Evolutionary conservation across 2,113 vertebrate species (phyloP), one percentile per base, ranked within the genome.

Genomic region (Nansenia antarctica): DNA sequence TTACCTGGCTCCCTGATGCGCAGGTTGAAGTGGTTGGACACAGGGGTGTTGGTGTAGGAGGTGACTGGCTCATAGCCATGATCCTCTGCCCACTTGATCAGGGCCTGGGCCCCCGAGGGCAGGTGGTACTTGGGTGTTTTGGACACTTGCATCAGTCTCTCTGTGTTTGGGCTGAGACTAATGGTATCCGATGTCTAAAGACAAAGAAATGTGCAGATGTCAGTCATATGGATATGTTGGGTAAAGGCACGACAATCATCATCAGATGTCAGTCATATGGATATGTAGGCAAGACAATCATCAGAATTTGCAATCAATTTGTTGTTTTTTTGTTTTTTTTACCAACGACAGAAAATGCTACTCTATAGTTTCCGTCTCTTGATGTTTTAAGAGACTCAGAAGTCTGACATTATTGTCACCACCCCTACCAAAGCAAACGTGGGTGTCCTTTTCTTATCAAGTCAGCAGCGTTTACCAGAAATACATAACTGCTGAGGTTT

Each of bases 1-100:
- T 88, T 90, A 98, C 97, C 96, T 83, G 76, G 85, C 79, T 95
- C 92, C 89, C 92, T 88, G 42, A 98, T 92, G 5, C 86, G 85
- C 69, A 99, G 85, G 59, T 91, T 92, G 83, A 99, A 98, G 81
- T 92, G 90, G 83, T 98, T 98, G 7, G 98, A 96, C 72, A 96
- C 83, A 1, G 92, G 89, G 9, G 95, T 96, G 89, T 83, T 87
- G 47, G 96, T 99, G 81, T 97, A 99, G 30, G 96, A 95, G 2
- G 93, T 96, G 68, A 96, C 90, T 0, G 95, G 94, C 67, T 80
- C 76, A 24, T 92, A 93, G 69, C 83, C 87, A 1, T 89, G 89
- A 5, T 95, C 90, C 67, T 89, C 85, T 24, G 96, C 96, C 96
- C 96, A 98, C 69, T 89, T 92, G 68, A 98, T 89, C 82, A 99